Evolutionary conservation across 1,140 invertebrate species (phyloP), one percentile per base, ranked within the genome.

Genomic region (Parapsyche elsis): DNA sequence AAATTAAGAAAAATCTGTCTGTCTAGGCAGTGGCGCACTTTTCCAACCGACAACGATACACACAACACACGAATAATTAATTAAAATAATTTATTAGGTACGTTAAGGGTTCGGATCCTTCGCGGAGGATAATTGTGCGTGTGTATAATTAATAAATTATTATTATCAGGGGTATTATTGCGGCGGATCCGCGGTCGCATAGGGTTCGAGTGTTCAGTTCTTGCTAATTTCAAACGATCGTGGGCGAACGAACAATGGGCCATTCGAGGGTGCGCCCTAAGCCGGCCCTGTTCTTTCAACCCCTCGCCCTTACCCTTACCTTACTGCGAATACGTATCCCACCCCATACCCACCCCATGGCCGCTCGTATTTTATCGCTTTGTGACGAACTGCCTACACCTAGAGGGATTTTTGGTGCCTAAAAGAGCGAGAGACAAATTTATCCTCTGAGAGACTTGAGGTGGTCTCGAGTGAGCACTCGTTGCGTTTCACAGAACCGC

Each of bases 301-400:
- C 64, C 24, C 64, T 9, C 64, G 12, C 24, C 24, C 23, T 23
- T 30, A 10, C 49, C 12, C 49, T 46, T 12, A 7, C 45, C n/a
- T n/a, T 7, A 38, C 7, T 38, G 57, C 16, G 57, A 61, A 16
- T 16, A 19, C 57, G 16, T 16, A 21, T 67, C 64, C 24, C 64
- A 26, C 19, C 21, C 64, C 21, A 12, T 10, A 23, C 71, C 45
- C 71, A 24, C 71, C n/a, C 21, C 44, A 16, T 5, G n/a, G 1
- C 71, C 24, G 24, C n/a, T 67, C 24, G 61, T 67, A 46, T 73
- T 67, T 73, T 73, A 73, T 73, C 71, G 71, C 71, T 73, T 73
- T 73, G 71, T 73, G 71, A 73, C 71, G 71, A 73, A 73, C 71
- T 73, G 71, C 71, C 71, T 73, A 73, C 71, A 49, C 26, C 24